Percentiles rank a stretch among this genome's conserved stretches.
These are phyloP conservation scores for Drosophila athabasca DNA, from an alignment of 1,140 invertebrate species.

Conservation along the genomic window DNA sequence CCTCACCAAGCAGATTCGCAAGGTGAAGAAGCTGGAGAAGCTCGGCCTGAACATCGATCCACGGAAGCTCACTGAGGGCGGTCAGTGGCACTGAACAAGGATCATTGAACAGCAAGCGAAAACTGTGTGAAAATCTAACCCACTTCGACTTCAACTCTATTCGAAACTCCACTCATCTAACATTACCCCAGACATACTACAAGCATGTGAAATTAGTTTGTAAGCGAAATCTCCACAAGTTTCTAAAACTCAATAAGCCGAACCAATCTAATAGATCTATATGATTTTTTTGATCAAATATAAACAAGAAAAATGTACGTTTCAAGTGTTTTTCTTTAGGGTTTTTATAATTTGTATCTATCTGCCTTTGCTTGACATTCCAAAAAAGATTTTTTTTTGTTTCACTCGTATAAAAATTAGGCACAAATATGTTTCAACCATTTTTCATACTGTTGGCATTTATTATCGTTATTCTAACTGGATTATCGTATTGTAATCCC, in stretches of 20 bases:
- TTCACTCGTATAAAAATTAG: no score
- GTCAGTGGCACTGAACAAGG: constrained; percentile 42
- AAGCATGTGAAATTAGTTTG: constrained; percentile 62
- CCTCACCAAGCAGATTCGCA: constrained; percentile 64
- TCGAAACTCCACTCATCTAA: not conserved
- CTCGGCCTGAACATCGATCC: constrained; percentile 65
- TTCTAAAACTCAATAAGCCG: constrained; percentile 64
- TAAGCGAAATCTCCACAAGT: constrained; percentile 52
- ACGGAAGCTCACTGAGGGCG: constrained; percentile 32
- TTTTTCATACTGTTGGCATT: no score
- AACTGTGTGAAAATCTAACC: not conserved
- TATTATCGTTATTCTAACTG: no score
- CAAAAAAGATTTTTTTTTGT: no score
- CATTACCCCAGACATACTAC: constrained; percentile 49
- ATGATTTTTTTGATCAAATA: constrained; percentile 26
- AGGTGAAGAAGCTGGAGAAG: constrained; percentile 71
- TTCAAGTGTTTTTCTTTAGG: not conserved
- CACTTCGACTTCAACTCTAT: not conserved
- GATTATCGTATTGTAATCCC: no score
- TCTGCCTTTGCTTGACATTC: no score
- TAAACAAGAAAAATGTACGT: not conserved
- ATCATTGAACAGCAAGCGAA: constrained; percentile 10
- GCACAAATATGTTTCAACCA: no score
- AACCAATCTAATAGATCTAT: constrained; percentile 7
- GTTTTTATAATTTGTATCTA: not conserved